Conservation (phyloP, 2,113 vertebrate species). For the Gnathonemus echidnorhynchus region DNA sequence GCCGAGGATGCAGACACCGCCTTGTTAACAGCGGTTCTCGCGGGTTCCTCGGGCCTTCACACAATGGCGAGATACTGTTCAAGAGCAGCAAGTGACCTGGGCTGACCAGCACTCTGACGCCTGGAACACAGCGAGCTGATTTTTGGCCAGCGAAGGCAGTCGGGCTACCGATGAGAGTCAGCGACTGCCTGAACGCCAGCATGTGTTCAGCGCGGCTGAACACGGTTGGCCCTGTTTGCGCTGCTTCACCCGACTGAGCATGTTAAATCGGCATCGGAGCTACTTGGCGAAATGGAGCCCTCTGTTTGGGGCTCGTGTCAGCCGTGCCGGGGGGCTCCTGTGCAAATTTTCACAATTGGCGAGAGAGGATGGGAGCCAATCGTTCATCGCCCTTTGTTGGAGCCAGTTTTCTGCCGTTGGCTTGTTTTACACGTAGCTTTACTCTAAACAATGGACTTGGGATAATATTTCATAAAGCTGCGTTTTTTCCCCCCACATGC, state of each 20-base stretch:
- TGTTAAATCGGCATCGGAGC: neutral
- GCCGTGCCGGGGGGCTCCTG: neutral
- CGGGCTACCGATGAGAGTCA: neutral
- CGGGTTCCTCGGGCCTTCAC: constrained; percentile 26
- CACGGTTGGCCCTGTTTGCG: neutral
- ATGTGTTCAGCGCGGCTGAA: neutral
- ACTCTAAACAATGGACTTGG: constrained; percentile 10
- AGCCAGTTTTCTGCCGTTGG: neutral
- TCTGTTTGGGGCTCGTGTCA: neutral
- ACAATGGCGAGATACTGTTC: constrained; percentile 21
- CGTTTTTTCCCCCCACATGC: neutral
- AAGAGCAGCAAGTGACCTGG: neutral
- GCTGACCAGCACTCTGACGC: neutral
- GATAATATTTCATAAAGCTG: neutral
- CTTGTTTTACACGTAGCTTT: neutral
- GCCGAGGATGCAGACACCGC: constrained; percentile 29
- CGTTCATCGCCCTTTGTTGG: neutral
- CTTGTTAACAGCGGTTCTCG: constrained; percentile 38
- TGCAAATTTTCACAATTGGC: neutral
- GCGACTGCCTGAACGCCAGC: no score
- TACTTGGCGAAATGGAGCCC: neutral
- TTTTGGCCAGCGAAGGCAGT: neutral
- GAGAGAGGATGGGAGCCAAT: neutral
- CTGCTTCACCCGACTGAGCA: neutral
- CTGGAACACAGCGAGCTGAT: neutral